Evolutionary conservation across 2,888 invertebrate genomes (phyloP).

Genomic region (Polymixis flavicincta): DNA sequence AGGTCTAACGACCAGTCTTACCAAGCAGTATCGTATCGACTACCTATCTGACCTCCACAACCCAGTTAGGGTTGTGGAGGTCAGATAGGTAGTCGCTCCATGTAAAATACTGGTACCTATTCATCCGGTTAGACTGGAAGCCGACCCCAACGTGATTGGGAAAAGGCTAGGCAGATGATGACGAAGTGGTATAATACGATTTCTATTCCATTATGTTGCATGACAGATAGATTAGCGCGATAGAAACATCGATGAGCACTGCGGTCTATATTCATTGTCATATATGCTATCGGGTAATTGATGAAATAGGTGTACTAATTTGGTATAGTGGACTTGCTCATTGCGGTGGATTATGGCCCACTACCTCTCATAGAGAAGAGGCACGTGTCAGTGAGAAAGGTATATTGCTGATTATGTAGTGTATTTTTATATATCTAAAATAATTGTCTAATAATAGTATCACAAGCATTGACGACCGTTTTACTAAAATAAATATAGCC

Average conservation of each 20-base stretch:
- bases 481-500: neutral
- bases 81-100: no score
- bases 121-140: no score
- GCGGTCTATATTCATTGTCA: constrained; percentile 9
- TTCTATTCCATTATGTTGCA: constrained; percentile 52
- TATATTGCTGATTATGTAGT: neutral
- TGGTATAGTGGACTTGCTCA: neutral
- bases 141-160: no score
- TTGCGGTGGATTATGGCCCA: neutral
- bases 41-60: no score
- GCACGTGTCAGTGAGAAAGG: neutral
- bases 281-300: neutral
- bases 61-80: no score
- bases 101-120: no score
- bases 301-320: neutral
- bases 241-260: constrained; percentile 9
- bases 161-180: no score
- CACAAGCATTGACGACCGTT: neutral
- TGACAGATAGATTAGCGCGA: constrained; percentile 48
- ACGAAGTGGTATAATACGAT: constrained; percentile 58
- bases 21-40: no score
- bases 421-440: neutral
- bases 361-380: neutral
- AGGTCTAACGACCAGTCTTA: no score
- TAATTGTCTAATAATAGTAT: neutral